A percentile compares a stretch with the other conserved stretches of the same genome.
These are phyloP conservation scores for Butorides virescens DNA, from an alignment of 2,113 vertebrate species.

Conservation along the genomic window DNA sequence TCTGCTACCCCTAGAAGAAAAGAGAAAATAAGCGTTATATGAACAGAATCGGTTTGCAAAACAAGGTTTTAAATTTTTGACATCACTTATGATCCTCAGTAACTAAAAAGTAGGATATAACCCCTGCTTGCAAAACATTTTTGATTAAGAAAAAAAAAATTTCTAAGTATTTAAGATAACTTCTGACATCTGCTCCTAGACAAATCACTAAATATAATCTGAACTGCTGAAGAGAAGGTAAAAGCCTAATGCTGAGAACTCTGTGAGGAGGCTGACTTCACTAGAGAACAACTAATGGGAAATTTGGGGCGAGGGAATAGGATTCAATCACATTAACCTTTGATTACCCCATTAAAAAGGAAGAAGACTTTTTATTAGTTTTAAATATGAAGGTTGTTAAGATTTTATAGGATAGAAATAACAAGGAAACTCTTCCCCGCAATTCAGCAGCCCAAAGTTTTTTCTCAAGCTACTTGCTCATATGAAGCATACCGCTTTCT, in stretches of 20 bases:
- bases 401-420: background rate
- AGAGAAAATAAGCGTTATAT: background rate
- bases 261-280: background rate
- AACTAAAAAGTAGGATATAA: background rate
- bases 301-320: background rate
- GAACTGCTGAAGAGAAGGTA: background rate
- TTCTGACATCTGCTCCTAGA: background rate
- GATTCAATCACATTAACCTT: background rate
- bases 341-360: background rate
- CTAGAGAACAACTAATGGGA: background rate
- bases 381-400: background rate
- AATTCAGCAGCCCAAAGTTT: background rate
- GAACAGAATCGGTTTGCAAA: background rate
- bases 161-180: background rate
- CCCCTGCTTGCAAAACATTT: background rate
- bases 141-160: background rate
- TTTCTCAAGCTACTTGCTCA: background rate
- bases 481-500: background rate
- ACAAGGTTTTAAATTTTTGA: background rate
- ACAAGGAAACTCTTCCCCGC: background rate
- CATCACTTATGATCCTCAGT: background rate
- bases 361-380: background rate
- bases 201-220: background rate
- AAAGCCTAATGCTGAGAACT: background rate
- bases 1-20: slow-evolving; percentile 89